Evolutionary conservation across 2,888 invertebrate genomes (phyloP).

Genomic region (Anticlea derivata): DNA sequence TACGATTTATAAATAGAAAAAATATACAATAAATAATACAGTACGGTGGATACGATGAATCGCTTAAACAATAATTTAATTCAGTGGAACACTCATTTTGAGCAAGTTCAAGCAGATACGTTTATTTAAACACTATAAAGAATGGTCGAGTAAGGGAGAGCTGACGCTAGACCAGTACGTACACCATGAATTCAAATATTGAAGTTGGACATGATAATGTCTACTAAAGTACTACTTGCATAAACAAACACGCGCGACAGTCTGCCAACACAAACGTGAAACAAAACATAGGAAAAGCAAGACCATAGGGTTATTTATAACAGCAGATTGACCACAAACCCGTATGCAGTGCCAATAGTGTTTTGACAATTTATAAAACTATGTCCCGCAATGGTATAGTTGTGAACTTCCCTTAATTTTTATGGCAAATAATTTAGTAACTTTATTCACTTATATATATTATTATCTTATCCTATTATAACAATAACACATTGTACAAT

Average conservation of each 20-base stretch:
- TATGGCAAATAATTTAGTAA: slow-evolving; percentile 20
- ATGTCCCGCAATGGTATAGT: slow-evolving; percentile 3
- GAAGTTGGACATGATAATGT: no score
- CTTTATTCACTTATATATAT: slow-evolving; percentile 10
- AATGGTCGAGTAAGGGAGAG: slow-evolving; percentile 4
- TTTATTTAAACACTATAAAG: slow-evolving; percentile 8
- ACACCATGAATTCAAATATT: neutral
- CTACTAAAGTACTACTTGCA: no score
- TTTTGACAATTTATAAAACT: no score
- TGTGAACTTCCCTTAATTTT: slow-evolving; percentile 6
- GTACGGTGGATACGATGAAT: slow-evolving; percentile 70
- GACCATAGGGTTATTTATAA: no score
- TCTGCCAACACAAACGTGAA: no score
- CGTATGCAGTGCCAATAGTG: no score
- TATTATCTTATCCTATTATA: slow-evolving; percentile 4
- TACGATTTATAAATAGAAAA: slow-evolving; percentile 74
- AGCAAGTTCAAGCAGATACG: slow-evolving; percentile 72
- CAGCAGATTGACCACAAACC: no score
- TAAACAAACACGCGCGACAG: no score
- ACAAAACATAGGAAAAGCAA: no score
- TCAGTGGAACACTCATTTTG: slow-evolving; percentile 56
- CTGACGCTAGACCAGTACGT: slow-evolving; percentile 3
- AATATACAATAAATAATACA: slow-evolving; percentile 66
- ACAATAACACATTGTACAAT: neutral
- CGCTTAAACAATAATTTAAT: slow-evolving; percentile 48